phyloP scores from a whole-genome alignment of 2,888 invertebrate species.

The Thereva unica region DNA sequence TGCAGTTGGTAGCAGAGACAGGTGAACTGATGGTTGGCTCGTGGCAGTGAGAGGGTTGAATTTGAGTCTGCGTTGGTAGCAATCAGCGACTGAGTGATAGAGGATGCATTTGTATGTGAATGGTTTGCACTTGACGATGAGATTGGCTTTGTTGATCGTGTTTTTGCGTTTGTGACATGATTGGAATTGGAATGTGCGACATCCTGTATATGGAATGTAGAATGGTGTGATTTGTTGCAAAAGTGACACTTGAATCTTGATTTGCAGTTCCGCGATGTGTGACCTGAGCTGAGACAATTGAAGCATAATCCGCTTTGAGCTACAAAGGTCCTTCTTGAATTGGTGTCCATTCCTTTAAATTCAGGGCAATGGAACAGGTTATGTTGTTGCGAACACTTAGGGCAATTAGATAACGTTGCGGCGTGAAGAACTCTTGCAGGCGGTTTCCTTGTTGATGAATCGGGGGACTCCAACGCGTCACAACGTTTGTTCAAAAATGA shows the following conservation, averaged over 20 bases:
- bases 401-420: not conserved
- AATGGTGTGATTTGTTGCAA: constrained; percentile 7
- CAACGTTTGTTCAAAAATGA: no score
- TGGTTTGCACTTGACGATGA: not conserved
- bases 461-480: no score
- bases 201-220: not conserved
- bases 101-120: no score
- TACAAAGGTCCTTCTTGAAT: not conserved
- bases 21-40: not conserved
- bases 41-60: not conserved
- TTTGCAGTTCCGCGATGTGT: not conserved
- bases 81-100: no score
- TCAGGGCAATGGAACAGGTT: not conserved
- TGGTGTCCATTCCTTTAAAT: constrained; percentile 6
- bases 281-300: constrained; percentile 12
- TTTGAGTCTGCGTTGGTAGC: not conserved
- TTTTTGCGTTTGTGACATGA: not conserved
- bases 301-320: not conserved
- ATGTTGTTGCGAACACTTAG: not conserved
- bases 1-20: constrained; percentile 12
- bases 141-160: not conserved
- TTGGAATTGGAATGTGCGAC: not conserved
- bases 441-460: not conserved
- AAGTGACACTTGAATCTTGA: constrained; percentile 1
- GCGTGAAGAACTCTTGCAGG: not conserved